phyloP scores from a whole-genome alignment of 2,113 vertebrate species.

The Podarcis raffonei region DNA sequence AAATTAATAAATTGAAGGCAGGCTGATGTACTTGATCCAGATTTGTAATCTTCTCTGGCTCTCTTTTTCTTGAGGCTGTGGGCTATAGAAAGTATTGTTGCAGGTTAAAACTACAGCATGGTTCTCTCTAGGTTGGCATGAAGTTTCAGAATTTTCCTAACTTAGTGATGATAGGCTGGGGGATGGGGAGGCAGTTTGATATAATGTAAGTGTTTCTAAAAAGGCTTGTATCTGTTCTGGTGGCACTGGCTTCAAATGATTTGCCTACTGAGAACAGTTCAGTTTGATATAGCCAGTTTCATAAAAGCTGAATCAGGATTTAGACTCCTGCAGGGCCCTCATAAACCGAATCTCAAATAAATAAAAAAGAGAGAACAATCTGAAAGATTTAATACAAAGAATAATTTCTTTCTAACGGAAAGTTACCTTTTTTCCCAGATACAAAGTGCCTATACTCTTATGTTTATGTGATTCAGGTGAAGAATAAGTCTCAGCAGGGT shows the following conservation, averaged over 20 bases:
- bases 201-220: constrained; percentile 67
- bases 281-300: constrained; percentile 68
- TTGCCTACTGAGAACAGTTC: constrained; percentile 64
- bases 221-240: constrained; percentile 60
- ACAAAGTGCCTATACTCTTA: constrained; percentile 35
- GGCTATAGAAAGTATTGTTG: neutral
- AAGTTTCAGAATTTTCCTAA: constrained; percentile 57
- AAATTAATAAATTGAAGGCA: neutral
- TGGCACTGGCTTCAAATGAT: constrained; percentile 66
- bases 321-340: constrained; percentile 55
- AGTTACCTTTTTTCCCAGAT: constrained; percentile 21
- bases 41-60: neutral
- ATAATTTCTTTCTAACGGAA: constrained; percentile 32
- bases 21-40: neutral
- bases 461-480: constrained; percentile 23
- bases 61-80: neutral
- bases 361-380: constrained; percentile 47
- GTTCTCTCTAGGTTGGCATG: constrained; percentile 34
- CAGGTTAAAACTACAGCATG: neutral
- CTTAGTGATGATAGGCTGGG: constrained; percentile 47
- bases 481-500: neutral
- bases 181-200: constrained; percentile 58
- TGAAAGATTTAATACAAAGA: constrained; percentile 56
- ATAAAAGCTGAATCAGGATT: constrained; percentile 66
- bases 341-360: constrained; percentile 60